phyloP scores from a whole-genome alignment of 1,140 invertebrate genomes.

The Eupristina koningsbergeri region DNA sequence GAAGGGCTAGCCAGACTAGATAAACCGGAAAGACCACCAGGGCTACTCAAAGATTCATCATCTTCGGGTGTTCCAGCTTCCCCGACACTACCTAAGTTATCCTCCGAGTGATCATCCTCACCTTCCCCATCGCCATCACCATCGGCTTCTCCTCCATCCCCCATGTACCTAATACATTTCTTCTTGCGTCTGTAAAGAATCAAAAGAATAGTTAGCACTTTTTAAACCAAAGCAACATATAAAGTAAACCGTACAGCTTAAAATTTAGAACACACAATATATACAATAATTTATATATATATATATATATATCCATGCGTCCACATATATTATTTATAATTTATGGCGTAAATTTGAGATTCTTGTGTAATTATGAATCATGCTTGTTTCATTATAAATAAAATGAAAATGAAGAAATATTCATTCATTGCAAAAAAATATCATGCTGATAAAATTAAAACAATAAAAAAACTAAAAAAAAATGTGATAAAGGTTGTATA shows the following conservation, averaged over 20 bases:
- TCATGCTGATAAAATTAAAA: conserved; percentile 65
- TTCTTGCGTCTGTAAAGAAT: conserved; percentile 92
- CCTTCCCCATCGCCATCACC: conserved; percentile 78
- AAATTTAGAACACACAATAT: conserved; percentile 49
- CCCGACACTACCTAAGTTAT: conserved; percentile 85
- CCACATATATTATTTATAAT: conserved; percentile 40
- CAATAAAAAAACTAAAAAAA: conserved; percentile 50
- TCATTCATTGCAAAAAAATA: conserved; percentile 64
- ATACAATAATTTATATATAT: conserved; percentile 30
- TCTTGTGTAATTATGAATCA: background rate
- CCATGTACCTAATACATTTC: conserved; percentile 96
- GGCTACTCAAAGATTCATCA: conserved; percentile 84
- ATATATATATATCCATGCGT: conserved; percentile 22
- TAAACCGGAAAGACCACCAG: conserved; percentile 82
- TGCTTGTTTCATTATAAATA: conserved; percentile 28
- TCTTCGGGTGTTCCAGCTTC: conserved; percentile 80
- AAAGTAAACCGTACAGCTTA: background rate
- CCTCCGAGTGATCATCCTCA: conserved; percentile 82
- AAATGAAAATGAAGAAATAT: conserved; percentile 30
- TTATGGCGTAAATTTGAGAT: conserved; percentile 7
- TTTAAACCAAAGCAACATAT: background rate
- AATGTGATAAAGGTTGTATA: background rate
- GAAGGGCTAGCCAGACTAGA: conserved; percentile 85
- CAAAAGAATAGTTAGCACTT: background rate
- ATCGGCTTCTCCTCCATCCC: conserved; percentile 80